Evolutionary conservation across 2,888 invertebrate genomes (phyloP), one percentile per base, ranked within the genome.

Genomic region (Oxytorus armatus): DNA sequence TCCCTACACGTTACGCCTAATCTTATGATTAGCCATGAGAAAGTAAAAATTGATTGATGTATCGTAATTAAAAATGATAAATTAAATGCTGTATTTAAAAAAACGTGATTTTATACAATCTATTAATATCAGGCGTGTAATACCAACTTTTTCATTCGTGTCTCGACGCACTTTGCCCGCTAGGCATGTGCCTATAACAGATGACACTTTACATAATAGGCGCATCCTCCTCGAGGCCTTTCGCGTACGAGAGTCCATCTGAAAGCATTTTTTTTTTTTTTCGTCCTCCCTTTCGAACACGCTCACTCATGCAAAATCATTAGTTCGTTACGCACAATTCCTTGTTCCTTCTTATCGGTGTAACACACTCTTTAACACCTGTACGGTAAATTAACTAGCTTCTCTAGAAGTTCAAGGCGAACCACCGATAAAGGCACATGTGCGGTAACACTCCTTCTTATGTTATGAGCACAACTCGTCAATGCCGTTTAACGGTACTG

Each of bases 401-500:
- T 49, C 66, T 47, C 39, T 63, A 75, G 79, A 79, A 79, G 79
- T 79, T 79, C 79, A 79, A 79, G 79, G 79, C 72, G 18, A 79
- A 61, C 70, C 11, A 53, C n/a, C 63, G 79, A 79, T 79, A 79
- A 75, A 65, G 47, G 18, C 11, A 63, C 16, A 39, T 59, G 53
- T 57, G 55, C 16, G 23, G 57, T 44, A 57, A 47, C 49, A 36
- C 23, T 70, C 21, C 21, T 18, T 18, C 53, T 11, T 51, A 21
- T 44, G 14, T 39, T 14, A 8, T 39, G 14, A n/a, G 49, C 39
- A 8, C 16, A 29, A 44, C 66, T 44, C 70, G 79, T 79, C 79
- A 79, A 79, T 79, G 76, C 79, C 79, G 39, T 33, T 66, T 79
- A 79, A 79, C 79, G 79, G 79, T 72, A 72, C 29, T 47, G 16